These are phyloP conservation scores for Tethea ocularis DNA, from an alignment of 2,888 invertebrate genomes.

Conservation along the genomic window DNA sequence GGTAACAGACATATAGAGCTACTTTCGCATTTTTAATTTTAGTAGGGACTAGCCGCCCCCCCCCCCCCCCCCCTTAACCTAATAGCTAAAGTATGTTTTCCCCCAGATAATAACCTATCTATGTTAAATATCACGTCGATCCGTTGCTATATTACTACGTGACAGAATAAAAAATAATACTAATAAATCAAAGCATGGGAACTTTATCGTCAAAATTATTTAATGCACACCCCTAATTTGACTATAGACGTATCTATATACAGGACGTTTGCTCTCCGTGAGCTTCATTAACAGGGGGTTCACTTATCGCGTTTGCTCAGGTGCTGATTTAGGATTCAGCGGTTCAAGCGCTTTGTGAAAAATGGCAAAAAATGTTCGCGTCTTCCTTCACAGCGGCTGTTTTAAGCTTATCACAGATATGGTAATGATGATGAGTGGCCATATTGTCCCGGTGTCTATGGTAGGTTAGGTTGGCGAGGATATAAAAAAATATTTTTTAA, in stretches of 20 bases:
- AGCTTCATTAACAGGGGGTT: constrained; percentile 37
- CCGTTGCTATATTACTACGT: too few species aligned
- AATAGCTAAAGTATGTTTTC: too few species aligned
- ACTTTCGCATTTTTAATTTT: too few species aligned
- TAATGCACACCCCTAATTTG: neutral
- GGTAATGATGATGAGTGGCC: constrained; percentile 9
- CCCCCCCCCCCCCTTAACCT: too few species aligned
- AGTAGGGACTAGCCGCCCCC: too few species aligned
- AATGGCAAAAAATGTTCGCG: constrained; percentile 20
- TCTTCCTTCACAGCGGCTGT: neutral
- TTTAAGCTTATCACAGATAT: constrained; percentile 9
- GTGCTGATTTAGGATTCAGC: constrained; percentile 45
- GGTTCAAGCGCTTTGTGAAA: constrained; percentile 35
- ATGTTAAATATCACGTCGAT: too few species aligned
- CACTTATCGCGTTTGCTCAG: constrained; percentile 60
- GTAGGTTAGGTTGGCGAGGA: neutral
- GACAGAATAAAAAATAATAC: neutral
- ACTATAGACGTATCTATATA: neutral
- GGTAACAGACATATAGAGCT: too few species aligned
- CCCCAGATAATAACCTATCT: too few species aligned
- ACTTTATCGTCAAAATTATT: neutral
- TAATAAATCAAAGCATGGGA: neutral
- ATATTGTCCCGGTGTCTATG: constrained; percentile 6
- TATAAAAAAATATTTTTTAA: neutral
- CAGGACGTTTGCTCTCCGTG: constrained; percentile 22